phyloP scores from a whole-genome alignment of 2,797 vertebrate genomes.

The Sebastes matsubarae region DNA sequence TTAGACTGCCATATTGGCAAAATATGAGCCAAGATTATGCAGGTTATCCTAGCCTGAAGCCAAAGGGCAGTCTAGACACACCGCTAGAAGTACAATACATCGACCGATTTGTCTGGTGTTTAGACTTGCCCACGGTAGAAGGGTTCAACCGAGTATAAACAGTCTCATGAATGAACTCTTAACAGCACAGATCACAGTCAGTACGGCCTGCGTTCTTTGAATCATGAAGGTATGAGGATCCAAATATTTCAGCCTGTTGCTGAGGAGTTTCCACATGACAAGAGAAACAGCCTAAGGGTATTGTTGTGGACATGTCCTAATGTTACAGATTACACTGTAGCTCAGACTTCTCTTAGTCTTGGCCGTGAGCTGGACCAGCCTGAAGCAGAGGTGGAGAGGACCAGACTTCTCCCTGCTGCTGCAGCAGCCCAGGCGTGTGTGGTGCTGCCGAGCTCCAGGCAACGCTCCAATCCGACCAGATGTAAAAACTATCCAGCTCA shows the following conservation, averaged over 20 bases:
- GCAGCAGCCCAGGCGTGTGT: slow-evolving; percentile 60
- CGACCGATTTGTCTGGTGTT: slow-evolving; percentile 61
- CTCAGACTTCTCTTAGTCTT: slow-evolving; percentile 34
- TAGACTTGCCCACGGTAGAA: slow-evolving; percentile 60
- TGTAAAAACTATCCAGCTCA: slow-evolving; percentile 91
- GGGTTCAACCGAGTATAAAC: slow-evolving; percentile 49
- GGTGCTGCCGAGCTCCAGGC: slow-evolving; percentile 81
- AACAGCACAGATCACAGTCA: slow-evolving; percentile 26
- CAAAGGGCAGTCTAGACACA: slow-evolving; percentile 70
- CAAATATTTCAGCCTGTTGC: slow-evolving; percentile 23
- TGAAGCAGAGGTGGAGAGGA: slow-evolving; percentile 50
- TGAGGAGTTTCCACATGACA: slow-evolving; percentile 27
- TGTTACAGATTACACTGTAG: slow-evolving; percentile 47
- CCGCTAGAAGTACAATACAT: slow-evolving; percentile 61
- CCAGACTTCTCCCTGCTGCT: slow-evolving; percentile 52
- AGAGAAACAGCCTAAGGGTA: slow-evolving; percentile 12
- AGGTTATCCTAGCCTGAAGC: slow-evolving; percentile 39
- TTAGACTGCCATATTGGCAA: slow-evolving; percentile 20
- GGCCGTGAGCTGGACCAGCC: slow-evolving; percentile 38
- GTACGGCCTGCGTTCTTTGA: not conserved
- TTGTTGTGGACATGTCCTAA: slow-evolving; percentile 32
- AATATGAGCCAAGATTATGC: slow-evolving; percentile 32
- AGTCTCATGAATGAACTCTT: slow-evolving; percentile 42
- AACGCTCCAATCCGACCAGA: slow-evolving; percentile 84
- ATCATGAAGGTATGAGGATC: slow-evolving; percentile 20